Conservation (phyloP, 2,113 vertebrate species). For the Trematocara marginatum region DNA sequence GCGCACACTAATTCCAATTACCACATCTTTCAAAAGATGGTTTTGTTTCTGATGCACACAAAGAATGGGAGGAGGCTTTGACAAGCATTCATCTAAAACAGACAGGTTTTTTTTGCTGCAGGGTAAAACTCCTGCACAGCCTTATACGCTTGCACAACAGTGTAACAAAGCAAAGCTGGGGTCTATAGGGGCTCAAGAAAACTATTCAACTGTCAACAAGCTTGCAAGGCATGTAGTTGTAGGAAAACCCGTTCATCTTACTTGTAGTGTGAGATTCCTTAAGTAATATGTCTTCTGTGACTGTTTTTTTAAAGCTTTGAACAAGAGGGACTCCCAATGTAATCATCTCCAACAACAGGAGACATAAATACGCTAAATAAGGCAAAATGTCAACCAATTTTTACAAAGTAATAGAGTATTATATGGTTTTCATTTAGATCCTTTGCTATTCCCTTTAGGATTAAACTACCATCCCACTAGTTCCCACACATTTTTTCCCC, state of each 20-base stretch:
- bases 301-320: neutral
- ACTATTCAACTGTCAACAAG: neutral
- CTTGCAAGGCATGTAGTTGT: neutral
- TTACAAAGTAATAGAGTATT: neutral
- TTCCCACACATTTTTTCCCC: neutral
- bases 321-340: neutral
- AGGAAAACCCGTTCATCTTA: neutral
- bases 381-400: accelerated
- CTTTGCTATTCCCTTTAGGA: neutral
- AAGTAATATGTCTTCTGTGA: neutral
- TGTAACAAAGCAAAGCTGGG: neutral
- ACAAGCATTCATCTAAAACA: neutral
- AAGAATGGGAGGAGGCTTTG: neutral
- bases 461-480: neutral
- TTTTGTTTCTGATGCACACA: neutral
- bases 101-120: neutral
- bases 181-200: neutral
- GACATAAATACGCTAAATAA: neutral
- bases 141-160: neutral
- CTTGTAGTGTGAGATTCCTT: neutral
- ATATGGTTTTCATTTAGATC: neutral
- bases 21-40: neutral
- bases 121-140: neutral
- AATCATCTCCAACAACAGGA: neutral
- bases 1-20: neutral